A percentile compares a stretch with the other conserved stretches of the same genome.
Evolutionary conservation across 2,888 invertebrate genomes (phyloP).

Genomic region (Tipula lateralis): DNA sequence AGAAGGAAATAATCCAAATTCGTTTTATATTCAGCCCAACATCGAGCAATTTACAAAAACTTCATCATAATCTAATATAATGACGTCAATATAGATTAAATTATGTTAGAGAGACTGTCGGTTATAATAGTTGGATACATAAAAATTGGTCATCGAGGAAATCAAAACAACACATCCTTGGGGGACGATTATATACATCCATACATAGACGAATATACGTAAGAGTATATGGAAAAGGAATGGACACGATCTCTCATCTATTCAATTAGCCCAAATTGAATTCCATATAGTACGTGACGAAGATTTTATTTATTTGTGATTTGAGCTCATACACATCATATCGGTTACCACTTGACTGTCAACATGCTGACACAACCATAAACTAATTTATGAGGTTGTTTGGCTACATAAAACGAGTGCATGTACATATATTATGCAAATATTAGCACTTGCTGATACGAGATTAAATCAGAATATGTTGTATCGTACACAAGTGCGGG

Average conservation of each 20-base stretch:
- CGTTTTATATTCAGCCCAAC: background rate
- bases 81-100: background rate
- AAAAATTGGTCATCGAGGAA: conserved; percentile 29
- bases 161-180: conserved; percentile 26
- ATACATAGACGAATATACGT: background rate
- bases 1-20: background rate
- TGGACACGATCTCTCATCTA: background rate
- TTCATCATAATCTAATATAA: conserved; percentile 15
- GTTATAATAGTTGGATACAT: background rate
- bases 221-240: background rate
- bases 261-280: conserved; percentile 27
- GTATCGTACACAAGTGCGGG: background rate
- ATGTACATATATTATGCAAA: background rate
- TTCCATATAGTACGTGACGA: conserved; percentile 12
- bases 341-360: background rate
- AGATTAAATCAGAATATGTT: background rate
- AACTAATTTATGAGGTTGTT: background rate
- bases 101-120: background rate
- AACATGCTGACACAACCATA: background rate
- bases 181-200: background rate
- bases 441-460: background rate
- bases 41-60: background rate
- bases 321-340: background rate
- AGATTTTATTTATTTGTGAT: background rate
- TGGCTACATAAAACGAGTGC: background rate